Conservation (phyloP, 2,113 vertebrate species). For the Anoura caudifer region DNA sequence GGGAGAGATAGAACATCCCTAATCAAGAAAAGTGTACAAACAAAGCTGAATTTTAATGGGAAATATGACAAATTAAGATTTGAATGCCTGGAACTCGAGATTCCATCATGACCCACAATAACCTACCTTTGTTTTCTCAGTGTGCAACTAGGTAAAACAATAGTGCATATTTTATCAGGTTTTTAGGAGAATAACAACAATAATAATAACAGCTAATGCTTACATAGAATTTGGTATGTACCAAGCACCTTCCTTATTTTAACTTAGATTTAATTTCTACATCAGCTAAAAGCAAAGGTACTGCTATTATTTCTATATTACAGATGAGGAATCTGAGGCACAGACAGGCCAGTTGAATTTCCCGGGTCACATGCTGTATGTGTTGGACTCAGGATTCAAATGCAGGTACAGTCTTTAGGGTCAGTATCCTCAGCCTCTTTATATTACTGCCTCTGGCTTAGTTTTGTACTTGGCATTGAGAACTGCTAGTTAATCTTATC, state of each 20-base stretch:
- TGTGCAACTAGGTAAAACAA: neutral
- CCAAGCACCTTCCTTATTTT: neutral
- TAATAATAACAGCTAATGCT: neutral
- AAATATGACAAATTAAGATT: neutral
- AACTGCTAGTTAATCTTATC: neutral
- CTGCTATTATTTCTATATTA: neutral
- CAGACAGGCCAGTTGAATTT: neutral
- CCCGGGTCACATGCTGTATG: neutral
- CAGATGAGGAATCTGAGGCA: neutral
- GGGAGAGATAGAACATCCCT: neutral
- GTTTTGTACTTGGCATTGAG: neutral
- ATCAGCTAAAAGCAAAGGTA: neutral
- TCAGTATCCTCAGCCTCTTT: neutral
- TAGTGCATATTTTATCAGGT: neutral
- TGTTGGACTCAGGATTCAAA: neutral
- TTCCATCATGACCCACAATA: neutral
- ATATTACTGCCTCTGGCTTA: neutral
- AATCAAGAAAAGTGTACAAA: neutral
- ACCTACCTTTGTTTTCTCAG: neutral
- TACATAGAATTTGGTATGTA: neutral
- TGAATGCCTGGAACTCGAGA: neutral
- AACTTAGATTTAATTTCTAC: neutral
- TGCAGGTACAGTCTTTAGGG: neutral
- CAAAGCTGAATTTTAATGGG: neutral
- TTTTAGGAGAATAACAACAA: neutral